Evolutionary conservation across 2,888 invertebrate genomes (phyloP).

Genomic region (Tanaodytes sp.): DNA sequence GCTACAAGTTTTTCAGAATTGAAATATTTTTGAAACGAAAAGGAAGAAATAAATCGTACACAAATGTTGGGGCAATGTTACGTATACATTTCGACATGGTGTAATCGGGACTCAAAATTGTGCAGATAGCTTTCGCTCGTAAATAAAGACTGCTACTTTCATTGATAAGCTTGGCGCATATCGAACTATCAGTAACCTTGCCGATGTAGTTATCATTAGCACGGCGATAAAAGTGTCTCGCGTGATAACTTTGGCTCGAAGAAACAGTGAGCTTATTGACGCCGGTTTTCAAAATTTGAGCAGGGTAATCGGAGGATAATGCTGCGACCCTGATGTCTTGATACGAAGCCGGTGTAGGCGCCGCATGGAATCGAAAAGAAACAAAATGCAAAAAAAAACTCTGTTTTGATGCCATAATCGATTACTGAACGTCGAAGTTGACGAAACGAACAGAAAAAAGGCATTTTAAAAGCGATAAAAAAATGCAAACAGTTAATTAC

Average conservation of each 20-base stretch:
- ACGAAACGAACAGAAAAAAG: no score
- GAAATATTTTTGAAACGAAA: no score
- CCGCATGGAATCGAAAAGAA: no score
- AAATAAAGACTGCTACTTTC: slow-evolving; percentile 31
- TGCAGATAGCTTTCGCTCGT: slow-evolving; percentile 28
- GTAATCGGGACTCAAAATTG: slow-evolving; percentile 20
- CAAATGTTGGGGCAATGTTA: no score
- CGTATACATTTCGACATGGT: no score
- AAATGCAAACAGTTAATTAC: slow-evolving; percentile 19
- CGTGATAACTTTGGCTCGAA: slow-evolving; percentile 19
- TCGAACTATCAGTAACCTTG: slow-evolving; percentile 36
- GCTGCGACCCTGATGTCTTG: no score
- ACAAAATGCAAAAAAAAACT: slow-evolving; percentile 1
- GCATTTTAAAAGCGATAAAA: neutral
- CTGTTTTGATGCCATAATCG: slow-evolving; percentile 21
- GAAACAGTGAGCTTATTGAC: slow-evolving; percentile 1
- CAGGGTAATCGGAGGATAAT: no score
- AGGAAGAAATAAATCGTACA: no score
- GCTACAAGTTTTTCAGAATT: no score
- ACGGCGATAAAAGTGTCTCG: slow-evolving; percentile 30
- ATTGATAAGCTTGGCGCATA: slow-evolving; percentile 28
- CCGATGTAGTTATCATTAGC: slow-evolving; percentile 32
- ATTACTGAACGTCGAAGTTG: slow-evolving; percentile 3
- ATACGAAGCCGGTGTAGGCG: no score
- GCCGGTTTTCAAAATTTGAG: neutral